Base-by-base conservation (phyloP, 92 coral and sea anemone species). In the Diadumene lineata region DNA sequence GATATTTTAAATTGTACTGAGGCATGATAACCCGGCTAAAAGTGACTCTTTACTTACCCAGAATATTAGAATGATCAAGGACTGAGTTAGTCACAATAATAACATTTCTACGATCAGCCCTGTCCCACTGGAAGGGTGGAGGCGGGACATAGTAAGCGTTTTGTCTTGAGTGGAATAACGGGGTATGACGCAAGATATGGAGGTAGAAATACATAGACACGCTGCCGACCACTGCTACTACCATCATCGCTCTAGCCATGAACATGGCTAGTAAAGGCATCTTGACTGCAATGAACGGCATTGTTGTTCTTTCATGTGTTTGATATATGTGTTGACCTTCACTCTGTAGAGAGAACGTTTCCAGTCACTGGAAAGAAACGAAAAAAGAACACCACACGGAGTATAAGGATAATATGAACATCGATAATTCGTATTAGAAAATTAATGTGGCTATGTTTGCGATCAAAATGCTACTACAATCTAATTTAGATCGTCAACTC, bases 211-310 rank as follows among this genome's bases (percentile, higher is more conserved):
- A 68, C 75, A 78, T 56, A 11, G 75, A 31, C 0, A 78, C 67
- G 44, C 82, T 78, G 0, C 82, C 82, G 0, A 78, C 60, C 34
- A 78, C 68, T 0, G 82, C 82, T 9, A 68, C 46, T 18, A 68
- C 34, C 82, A 78, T 68, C 82, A 78, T 68, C 30, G 64, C 63
- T 1, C 82, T 75, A 0, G 82, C 82, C 33, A 68, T 63, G 67
- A 78, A 55, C 75, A 68, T 68, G 0, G 75, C 82, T 57, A 78
- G 34, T 24, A 78, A 62, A 17, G 82, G 67, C 82, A 78, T 78
- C 60, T 32, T 29, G 26, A 43, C 34, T 17, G 56, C 31, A 43
- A 66, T 11, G 26, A 21, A 38, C n/a, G n/a, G n/a, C 48, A 38
- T 38, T 6, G 48, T 38, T 38, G 48, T 38, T 6, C 13, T 38